These are phyloP conservation scores for Hylaeus volcanicus DNA, from an alignment of 1,140 invertebrate genomes.

Conservation along the genomic window DNA sequence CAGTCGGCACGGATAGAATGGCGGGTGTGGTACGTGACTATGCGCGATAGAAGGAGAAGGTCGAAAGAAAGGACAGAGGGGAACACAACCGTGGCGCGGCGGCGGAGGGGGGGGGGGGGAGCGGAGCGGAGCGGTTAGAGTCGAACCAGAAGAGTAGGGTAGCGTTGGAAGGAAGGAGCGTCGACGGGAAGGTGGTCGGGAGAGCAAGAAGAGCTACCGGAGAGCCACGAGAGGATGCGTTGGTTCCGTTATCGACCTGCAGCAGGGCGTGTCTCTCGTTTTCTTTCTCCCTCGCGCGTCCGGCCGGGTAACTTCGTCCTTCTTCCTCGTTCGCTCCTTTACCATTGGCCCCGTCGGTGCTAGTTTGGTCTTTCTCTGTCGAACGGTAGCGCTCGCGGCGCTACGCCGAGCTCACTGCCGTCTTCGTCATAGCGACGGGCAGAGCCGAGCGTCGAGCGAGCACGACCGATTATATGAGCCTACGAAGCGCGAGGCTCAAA, in stretches of 20 bases:
- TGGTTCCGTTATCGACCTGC: constrained; percentile 69
- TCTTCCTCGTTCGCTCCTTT: constrained; percentile 45
- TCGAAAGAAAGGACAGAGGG: constrained; percentile 52
- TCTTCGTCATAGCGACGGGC: constrained; percentile 34
- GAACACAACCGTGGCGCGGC: background rate
- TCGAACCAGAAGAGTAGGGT: background rate
- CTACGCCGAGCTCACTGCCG: constrained; percentile 20
- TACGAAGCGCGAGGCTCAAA: constrained; percentile 52
- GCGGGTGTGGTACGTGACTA: constrained; percentile 67
- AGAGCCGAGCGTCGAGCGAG: constrained; percentile 48
- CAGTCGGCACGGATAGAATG: constrained; percentile 65
- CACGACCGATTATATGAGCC: constrained; percentile 52
- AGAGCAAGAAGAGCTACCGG: constrained; percentile 66
- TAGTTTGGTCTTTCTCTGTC: constrained; percentile 19
- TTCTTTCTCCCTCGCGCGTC: constrained; percentile 39
- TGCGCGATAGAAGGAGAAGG: constrained; percentile 61
- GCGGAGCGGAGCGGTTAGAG: too few relatives aligned
- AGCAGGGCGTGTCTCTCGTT: constrained; percentile 66
- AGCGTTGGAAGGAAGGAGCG: constrained; percentile 36
- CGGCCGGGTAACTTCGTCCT: constrained; percentile 11
- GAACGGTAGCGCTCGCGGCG: constrained; percentile 30
- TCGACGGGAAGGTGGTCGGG: constrained; percentile 29
- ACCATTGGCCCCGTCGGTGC: constrained; percentile 54
- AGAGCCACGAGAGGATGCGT: constrained; percentile 67
- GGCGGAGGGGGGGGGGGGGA: background rate